Percentiles rank a stretch among this genome's conserved stretches.
phyloP scores from a whole-genome alignment of 35 echinoderm and acorn worm genomes.

The Strongylocentrotus purpuratus region DNA sequence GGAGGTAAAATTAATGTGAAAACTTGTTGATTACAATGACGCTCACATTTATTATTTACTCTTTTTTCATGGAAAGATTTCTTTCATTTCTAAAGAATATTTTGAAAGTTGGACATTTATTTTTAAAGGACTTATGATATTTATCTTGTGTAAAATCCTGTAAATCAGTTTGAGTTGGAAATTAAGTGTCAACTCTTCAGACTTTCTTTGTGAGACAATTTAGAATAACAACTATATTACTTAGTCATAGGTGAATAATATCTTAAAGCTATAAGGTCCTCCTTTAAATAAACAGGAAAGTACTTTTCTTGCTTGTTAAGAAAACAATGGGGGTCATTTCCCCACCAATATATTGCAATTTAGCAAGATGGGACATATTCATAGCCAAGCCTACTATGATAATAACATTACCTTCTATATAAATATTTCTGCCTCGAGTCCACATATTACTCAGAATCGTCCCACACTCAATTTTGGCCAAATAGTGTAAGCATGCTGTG shows the following conservation, averaged over 20 bases:
- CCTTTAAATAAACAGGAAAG: not conserved
- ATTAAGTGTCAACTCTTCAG: not conserved
- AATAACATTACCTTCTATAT: not conserved
- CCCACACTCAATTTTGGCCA: not conserved
- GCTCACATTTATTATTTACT: not conserved
- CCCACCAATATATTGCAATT: not conserved
- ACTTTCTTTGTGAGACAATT: not conserved
- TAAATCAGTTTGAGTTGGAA: not conserved
- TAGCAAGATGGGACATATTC: not conserved
- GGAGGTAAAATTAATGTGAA: no score
- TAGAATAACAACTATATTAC: no score
- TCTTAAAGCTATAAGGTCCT: not conserved
- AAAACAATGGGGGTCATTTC: not conserved
- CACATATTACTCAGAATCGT: not conserved
- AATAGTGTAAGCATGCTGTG: not conserved
- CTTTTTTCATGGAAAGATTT: not conserved
- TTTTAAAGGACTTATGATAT: no score
- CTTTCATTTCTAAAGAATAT: not conserved
- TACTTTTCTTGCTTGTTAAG: not conserved
- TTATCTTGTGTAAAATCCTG: not conserved
- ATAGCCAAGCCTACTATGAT: not conserved
- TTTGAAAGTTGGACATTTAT: not conserved
- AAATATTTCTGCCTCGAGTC: not conserved
- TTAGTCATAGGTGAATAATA: no score
- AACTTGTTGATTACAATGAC: no score